Evolutionary conservation across 1,140 invertebrate species (phyloP).

Genomic region (Brachionus rubens): DNA sequence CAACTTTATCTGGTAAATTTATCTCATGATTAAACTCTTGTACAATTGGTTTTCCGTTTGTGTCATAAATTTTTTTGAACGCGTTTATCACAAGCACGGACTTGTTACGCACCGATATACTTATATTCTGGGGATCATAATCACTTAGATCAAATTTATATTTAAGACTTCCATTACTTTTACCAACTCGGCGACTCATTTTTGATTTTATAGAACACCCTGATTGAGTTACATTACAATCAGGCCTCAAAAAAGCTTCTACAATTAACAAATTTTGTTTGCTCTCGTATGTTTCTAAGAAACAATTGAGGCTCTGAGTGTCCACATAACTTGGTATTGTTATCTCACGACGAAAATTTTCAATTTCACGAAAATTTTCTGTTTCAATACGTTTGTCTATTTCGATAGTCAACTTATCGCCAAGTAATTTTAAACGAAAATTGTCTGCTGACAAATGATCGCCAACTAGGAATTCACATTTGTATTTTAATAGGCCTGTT

Average conservation of each 20-base stretch:
- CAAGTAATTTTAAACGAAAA: background rate
- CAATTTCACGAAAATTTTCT: slow-evolving; percentile 7
- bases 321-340: slow-evolving; percentile 9
- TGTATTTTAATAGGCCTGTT: slow-evolving; percentile 12
- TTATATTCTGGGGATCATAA: slow-evolving; percentile 37
- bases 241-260: background rate
- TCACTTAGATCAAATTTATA: slow-evolving; percentile 42
- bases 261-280: background rate
- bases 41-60: slow-evolving; percentile 6
- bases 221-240: background rate
- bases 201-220: background rate
- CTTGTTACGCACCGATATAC: slow-evolving; percentile 14
- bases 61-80: slow-evolving; percentile 17
- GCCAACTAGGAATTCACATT: slow-evolving; percentile 4
- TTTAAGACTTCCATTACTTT: background rate
- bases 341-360: slow-evolving; percentile 21
- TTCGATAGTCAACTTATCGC: slow-evolving; percentile 4
- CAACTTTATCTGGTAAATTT: background rate
- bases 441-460: background rate
- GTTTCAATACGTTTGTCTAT: background rate
- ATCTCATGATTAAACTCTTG: slow-evolving; percentile 44
- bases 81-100: slow-evolving; percentile 7
- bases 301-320: background rate
- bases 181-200: background rate
- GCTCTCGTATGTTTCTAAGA: slow-evolving; percentile 1